Base-by-base conservation (phyloP, 2,113 vertebrate genomes). In the Acrocephalus arundinaceus region DNA sequence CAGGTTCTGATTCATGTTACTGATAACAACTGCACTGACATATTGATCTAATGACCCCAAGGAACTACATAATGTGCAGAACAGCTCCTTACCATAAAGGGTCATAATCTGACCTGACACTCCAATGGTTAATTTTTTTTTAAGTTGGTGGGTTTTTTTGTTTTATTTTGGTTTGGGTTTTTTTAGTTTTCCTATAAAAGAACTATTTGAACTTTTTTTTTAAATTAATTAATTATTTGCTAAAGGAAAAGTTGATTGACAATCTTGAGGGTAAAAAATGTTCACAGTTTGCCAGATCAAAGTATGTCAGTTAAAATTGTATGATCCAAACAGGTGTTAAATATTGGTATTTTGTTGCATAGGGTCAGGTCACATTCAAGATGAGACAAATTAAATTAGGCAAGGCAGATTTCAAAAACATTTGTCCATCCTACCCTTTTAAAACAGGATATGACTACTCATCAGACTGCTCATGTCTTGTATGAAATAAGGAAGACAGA, bases 351-450 rank as follows among this genome's bases (percentile, higher is more conserved):
- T 86, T 94, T 72, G 16, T 58, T 93, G 27, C 41, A 67, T 31
- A 73, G 33, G 57, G 59, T 90, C 87, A 77, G 54, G 37, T 96
- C 54, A 83, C 13, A 37, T 52, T 92, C 51, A 30, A 95, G 78
- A 93, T 71, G 35, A 94, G 25, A 86, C 46, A 39, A 81, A 87
- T 96, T 95, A 78, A 95, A 96, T 95, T 74, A 93, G 25, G 22
- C 57, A 73, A 91, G 82, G 67, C 46, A 96, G 43, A 85, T 92
- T 96, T 90, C 70, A 94, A 92, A 96, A 82, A n/a, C 37, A 41
- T n/a, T 24, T 88, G 25, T 54, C 35, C 84, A n/a, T 90, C 33
- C 43, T 88, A 93, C 39, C n/a, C 30, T 95, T 94, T 10, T 13
- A 84, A 96, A 97, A 85, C 46, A 93, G 55, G 19, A 70, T 81